Conservation (phyloP, 2,797 vertebrate species). For the Okamejei kenojei region DNA sequence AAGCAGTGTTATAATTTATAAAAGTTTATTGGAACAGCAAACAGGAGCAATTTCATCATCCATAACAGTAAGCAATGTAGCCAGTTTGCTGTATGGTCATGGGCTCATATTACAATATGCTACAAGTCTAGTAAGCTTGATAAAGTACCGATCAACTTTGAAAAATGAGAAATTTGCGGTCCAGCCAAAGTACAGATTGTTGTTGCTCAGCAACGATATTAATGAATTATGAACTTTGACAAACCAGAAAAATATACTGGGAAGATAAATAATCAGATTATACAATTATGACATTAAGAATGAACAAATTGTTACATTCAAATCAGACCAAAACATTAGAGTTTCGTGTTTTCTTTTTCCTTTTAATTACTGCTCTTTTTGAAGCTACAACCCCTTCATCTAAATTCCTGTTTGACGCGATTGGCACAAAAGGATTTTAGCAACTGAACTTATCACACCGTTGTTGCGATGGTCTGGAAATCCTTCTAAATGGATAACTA, state of each 20-base stretch:
- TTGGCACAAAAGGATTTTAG: slow-evolving; percentile 44
- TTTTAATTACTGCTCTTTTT: slow-evolving; percentile 53
- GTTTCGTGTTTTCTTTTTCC: slow-evolving; percentile 41
- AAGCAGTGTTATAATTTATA: slow-evolving; percentile 54
- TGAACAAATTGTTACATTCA: slow-evolving; percentile 41
- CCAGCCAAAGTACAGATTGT: slow-evolving; percentile 55
- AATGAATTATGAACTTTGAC: slow-evolving; percentile 48
- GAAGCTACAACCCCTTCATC: background rate
- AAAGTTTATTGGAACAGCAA: slow-evolving; percentile 81
- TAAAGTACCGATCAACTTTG: slow-evolving; percentile 47
- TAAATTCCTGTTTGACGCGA: slow-evolving; percentile 37
- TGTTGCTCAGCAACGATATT: slow-evolving; percentile 69
- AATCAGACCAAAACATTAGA: slow-evolving; percentile 44
- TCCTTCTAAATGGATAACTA: slow-evolving; percentile 6
- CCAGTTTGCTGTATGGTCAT: slow-evolving; percentile 49
- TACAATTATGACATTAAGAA: slow-evolving; percentile 42
- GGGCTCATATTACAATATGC: slow-evolving; percentile 55
- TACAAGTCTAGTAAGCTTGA: slow-evolving; percentile 59
- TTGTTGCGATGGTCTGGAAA: slow-evolving; percentile 34
- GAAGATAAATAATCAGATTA: slow-evolving; percentile 59
- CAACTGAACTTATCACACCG: slow-evolving; percentile 22
- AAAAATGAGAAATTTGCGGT: slow-evolving; percentile 49
- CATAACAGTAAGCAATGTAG: slow-evolving; percentile 56
- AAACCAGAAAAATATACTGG: slow-evolving; percentile 56
- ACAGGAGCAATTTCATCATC: slow-evolving; percentile 56